Evolutionary conservation across 2,888 invertebrate species (phyloP), one percentile per base, ranked within the genome.

Genomic region (Lissocephala sabroskyi): DNA sequence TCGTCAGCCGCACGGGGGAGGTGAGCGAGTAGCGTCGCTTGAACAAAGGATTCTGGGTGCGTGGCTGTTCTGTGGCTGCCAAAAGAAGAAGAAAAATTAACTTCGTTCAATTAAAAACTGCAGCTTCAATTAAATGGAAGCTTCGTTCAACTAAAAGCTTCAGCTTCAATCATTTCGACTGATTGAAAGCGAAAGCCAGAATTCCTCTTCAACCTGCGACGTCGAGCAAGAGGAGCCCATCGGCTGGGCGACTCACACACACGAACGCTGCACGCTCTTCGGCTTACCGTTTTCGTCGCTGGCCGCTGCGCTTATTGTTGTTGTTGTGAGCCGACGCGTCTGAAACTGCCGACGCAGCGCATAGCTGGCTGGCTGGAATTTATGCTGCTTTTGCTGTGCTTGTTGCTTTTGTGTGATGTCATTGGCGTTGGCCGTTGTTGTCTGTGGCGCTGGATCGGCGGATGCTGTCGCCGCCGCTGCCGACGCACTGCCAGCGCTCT

Each of bases 31-130:
- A 79, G 52, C 84, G 80, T 1, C 86, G 84, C 44, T 86, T 86
- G 55, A 86, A 86, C 1, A 85, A 82, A 1, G 82, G 81, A 58
- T 81, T 84, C 48, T 77, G 79, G 10, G 82, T 81, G 46, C 68
- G 85, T 66, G 53, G 85, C 71, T 63, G 79, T 79, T 86, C 80
- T 76, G 85, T 70, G 76, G 52, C 79, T 82, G 37, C 30, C 42
- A 51, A 28, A 40, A 4, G 19, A 7, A n/a, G n/a, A n/a, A n/a
- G n/a, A n/a, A n/a, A n/a, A n/a, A n/a, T n/a, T n/a, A n/a, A n/a
- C n/a, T n/a, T n/a, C n/a, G n/a, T n/a, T n/a, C n/a, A n/a, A n/a
- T n/a, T n/a, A n/a, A n/a, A n/a, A n/a, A n/a, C n/a, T n/a, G n/a
- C n/a, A n/a, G n/a, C n/a, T n/a, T n/a, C n/a, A n/a, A n/a, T n/a